Evolutionary conservation across 1,140 invertebrate species (phyloP).

Genomic region (Drosophila pectinifera): DNA sequence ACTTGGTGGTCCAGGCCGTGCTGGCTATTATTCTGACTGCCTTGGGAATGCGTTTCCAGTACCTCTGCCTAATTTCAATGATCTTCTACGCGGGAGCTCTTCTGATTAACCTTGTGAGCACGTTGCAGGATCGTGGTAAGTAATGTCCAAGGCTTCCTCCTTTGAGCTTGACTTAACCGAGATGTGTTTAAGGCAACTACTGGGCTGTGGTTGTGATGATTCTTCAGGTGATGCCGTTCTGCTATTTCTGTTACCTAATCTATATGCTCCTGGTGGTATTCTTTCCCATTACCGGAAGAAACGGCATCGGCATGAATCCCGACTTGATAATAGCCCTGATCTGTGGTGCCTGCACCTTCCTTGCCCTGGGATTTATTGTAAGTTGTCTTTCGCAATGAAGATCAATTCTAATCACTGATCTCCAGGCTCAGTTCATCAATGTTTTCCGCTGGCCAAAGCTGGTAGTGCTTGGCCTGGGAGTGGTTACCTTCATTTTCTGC

Average conservation of each 20-base stretch:
- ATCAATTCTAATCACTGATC: too few species aligned
- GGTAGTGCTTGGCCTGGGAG: constrained; percentile 43
- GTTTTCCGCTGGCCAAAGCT: constrained; percentile 66
- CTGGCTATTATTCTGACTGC: constrained; percentile 37
- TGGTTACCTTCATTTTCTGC: constrained; percentile 81
- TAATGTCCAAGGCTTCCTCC: background rate
- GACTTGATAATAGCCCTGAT: constrained; percentile 86
- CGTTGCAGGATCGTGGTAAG: constrained; percentile 70
- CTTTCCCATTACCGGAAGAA: constrained; percentile 89
- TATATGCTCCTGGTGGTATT: constrained; percentile 88
- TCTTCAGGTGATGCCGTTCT: constrained; percentile 77
- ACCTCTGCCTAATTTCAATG: constrained; percentile 60
- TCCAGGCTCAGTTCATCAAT: constrained; percentile 67
- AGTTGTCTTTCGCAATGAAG: background rate
- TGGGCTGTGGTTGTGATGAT: constrained; percentile 87
- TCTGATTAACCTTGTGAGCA: constrained; percentile 62
- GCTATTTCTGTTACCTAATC: constrained; percentile 87
- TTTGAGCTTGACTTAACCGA: too few species aligned
- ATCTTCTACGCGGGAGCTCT: constrained; percentile 67
- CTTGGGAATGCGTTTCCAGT: constrained; percentile 54
- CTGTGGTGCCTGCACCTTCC: constrained; percentile 83
- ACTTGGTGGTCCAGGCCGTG: constrained; percentile 53
- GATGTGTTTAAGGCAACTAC: background rate
- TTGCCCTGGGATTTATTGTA: constrained; percentile 71
- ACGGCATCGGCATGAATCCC: constrained; percentile 87